Evolutionary conservation across 2,888 invertebrate genomes (phyloP).

Genomic region (Patella pellucida): DNA sequence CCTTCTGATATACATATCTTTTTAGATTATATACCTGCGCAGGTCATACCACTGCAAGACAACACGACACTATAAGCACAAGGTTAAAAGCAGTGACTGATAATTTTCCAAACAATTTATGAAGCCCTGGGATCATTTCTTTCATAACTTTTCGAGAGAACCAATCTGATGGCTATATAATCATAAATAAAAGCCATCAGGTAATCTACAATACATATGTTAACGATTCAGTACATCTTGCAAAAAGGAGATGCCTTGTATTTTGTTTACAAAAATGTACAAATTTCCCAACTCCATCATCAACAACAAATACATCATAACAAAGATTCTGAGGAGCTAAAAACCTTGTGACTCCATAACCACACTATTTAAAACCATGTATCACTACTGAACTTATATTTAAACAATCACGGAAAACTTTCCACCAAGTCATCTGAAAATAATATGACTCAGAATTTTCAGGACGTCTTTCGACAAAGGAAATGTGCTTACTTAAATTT

Average conservation of each 20-base stretch:
- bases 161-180: conserved; percentile 13
- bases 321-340: conserved; percentile 25
- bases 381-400: conserved; percentile 35
- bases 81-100: conserved; percentile 22
- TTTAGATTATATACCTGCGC: background rate
- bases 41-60: conserved; percentile 6
- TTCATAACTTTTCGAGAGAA: conserved; percentile 11
- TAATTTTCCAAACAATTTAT: conserved; percentile 8
- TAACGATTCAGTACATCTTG: background rate
- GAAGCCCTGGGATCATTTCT: conserved; percentile 6
- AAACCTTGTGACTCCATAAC: conserved; percentile 35
- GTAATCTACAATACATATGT: too few species aligned
- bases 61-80: conserved; percentile 23
- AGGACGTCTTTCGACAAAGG: conserved; percentile 31
- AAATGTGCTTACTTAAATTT: conserved; percentile 33
- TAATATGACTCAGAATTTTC: background rate
- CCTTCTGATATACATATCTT: background rate
- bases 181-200: too few species aligned
- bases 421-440: conserved; percentile 25
- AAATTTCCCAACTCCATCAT: conserved; percentile 24
- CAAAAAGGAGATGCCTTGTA: background rate
- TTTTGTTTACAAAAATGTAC: conserved; percentile 28
- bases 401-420: conserved; percentile 33
- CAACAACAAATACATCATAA: conserved; percentile 28
- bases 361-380: conserved; percentile 36